Percentiles rank a stretch among this genome's conserved stretches.
Conservation (phyloP, 2,797 vertebrate species). For the Smutsia temminckii region DNA sequence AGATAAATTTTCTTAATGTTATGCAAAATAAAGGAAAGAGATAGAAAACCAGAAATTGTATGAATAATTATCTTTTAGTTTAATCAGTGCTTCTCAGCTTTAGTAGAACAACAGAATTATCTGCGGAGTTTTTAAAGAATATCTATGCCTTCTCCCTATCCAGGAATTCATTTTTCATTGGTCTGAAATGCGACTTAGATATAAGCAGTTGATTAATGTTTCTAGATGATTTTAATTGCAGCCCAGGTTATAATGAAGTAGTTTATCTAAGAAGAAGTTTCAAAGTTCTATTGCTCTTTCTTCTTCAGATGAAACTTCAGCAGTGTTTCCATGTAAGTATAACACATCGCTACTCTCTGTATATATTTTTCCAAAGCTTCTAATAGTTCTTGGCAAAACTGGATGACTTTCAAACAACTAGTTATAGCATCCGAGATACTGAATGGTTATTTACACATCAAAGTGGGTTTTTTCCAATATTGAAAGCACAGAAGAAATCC, state of each 20-base stretch:
- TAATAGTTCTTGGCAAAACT: neutral
- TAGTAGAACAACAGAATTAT: neutral
- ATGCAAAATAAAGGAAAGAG: conserved; percentile 20
- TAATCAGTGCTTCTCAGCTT: neutral
- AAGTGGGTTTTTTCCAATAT: neutral
- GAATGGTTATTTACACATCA: conserved; percentile 6
- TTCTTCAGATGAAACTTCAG: neutral
- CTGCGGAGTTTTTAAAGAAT: neutral
- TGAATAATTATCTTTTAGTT: conserved; percentile 1
- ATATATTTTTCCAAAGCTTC: conserved; percentile 30
- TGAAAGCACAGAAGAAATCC: conserved; percentile 32
- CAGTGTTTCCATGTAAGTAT: neutral
- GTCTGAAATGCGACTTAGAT: neutral
- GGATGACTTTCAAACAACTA: conserved; percentile 24
- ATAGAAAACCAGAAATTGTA: neutral
- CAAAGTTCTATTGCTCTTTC: conserved; percentile 24
- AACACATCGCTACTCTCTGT: neutral
- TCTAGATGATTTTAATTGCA: neutral
- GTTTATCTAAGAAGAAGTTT: neutral
- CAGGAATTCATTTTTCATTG: conserved; percentile 4
- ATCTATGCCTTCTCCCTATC: neutral
- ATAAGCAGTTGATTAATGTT: neutral
- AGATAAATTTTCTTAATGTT: conserved; percentile 34
- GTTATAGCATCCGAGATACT: neutral
- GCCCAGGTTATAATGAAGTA: neutral